phyloP scores from a whole-genome alignment of 2,797 vertebrate species.

The Sebastes itinus region DNA sequence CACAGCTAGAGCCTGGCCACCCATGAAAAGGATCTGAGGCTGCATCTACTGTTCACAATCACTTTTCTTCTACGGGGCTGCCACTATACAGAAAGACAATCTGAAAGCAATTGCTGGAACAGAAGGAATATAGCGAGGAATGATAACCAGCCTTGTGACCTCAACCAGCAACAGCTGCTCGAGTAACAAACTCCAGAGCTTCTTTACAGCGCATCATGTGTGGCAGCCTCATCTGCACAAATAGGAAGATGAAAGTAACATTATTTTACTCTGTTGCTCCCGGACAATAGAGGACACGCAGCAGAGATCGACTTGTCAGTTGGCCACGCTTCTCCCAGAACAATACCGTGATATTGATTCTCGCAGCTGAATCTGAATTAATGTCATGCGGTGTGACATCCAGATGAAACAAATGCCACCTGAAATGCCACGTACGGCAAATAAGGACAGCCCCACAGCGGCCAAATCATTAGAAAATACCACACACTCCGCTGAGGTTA shows the following conservation, averaged over 20 bases:
- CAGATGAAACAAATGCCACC: constrained; percentile 56
- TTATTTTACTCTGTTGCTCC: constrained; percentile 18
- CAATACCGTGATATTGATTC: constrained; percentile 46
- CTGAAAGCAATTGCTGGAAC: constrained; percentile 55
- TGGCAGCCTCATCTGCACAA: constrained; percentile 43
- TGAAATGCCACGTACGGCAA: constrained; percentile 53
- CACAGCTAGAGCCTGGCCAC: constrained; percentile 50
- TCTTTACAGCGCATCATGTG: constrained; percentile 26
- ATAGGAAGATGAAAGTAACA: background rate
- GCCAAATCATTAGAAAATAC: constrained; percentile 13
- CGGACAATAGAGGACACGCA: constrained; percentile 24
- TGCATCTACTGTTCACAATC: constrained; percentile 47
- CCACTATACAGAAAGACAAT: constrained; percentile 34
- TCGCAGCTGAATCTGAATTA: constrained; percentile 44
- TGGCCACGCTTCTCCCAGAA: constrained; percentile 30
- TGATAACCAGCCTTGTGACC: constrained; percentile 48
- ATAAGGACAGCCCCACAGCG: constrained; percentile 28
- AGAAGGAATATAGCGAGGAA: constrained; percentile 29
- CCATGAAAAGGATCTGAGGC: constrained; percentile 54
- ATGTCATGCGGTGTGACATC: constrained; percentile 47
- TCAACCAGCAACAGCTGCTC: constrained; percentile 10
- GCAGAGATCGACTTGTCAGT: constrained; percentile 46
- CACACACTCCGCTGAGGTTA: background rate
- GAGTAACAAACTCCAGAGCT: constrained; percentile 19
- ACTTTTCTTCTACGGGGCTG: constrained; percentile 33